Evolutionary conservation across 2,113 vertebrate species (phyloP).

Genomic region (Crotalus helleri): DNA sequence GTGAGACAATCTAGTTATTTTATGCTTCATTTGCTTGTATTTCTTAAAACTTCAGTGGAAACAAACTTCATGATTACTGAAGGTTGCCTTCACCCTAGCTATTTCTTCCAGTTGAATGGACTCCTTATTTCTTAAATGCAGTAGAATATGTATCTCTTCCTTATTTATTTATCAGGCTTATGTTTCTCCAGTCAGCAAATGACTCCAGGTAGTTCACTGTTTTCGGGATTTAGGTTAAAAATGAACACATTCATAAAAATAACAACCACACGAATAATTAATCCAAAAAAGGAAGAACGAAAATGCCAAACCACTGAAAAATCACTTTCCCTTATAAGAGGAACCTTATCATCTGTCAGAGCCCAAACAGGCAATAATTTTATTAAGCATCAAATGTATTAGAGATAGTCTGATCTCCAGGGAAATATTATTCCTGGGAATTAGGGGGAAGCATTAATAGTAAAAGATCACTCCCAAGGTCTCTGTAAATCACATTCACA

Average conservation of each 20-base stretch:
- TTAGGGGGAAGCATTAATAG: background rate
- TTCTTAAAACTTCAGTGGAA: conserved; percentile 26
- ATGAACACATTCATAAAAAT: background rate
- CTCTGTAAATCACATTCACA: background rate
- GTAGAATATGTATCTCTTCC: background rate
- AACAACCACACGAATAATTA: background rate
- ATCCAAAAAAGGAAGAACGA: background rate
- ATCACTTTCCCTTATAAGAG: background rate
- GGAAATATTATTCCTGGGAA: background rate
- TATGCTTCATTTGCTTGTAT: conserved; percentile 22
- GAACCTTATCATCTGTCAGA: background rate
- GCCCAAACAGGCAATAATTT: background rate
- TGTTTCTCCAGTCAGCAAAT: background rate
- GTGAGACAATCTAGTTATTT: conserved; percentile 33
- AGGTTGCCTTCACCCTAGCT: background rate
- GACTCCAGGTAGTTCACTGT: background rate
- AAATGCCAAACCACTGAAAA: background rate
- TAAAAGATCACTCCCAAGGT: background rate
- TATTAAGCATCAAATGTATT: background rate
- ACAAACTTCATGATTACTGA: background rate
- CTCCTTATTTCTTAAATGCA: background rate
- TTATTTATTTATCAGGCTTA: background rate
- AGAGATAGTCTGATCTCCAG: background rate
- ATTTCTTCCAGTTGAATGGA: background rate
- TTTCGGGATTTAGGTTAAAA: background rate